Conservation (phyloP, 2,797 vertebrate genomes). For the Vireo griseus region DNA sequence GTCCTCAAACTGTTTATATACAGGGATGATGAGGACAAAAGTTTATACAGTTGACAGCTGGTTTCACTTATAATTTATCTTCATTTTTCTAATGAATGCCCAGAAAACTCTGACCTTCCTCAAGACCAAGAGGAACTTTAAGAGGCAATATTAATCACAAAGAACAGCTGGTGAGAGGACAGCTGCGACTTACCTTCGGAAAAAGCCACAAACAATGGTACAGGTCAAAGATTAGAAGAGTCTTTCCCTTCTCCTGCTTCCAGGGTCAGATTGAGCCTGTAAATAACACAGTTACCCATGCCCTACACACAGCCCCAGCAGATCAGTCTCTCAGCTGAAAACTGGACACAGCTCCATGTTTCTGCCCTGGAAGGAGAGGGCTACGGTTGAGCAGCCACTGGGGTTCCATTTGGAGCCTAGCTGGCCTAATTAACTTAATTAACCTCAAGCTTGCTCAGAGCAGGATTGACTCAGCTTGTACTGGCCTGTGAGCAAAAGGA, state of each 20-base stretch:
- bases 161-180: not conserved
- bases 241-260: not conserved
- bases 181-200: not conserved
- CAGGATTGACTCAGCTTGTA: not conserved
- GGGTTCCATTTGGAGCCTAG: not conserved
- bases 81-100: not conserved
- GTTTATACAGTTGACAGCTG: not conserved
- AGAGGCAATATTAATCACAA: not conserved
- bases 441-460: not conserved
- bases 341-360: not conserved
- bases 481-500: not conserved
- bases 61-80: not conserved
- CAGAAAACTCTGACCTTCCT: not conserved
- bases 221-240: slow-evolving; percentile 18
- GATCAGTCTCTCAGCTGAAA: not conserved
- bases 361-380: not conserved
- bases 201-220: not conserved
- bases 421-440: not conserved
- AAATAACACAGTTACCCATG: not conserved
- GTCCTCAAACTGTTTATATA: not conserved
- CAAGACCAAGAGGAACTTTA: not conserved
- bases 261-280: not conserved
- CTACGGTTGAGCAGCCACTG: rapidly evolving
- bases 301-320: not conserved
- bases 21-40: not conserved